Evolutionary conservation across 2,888 invertebrate species (phyloP), one percentile per base, ranked within the genome.

Genomic region (Tiliacea aurago): DNA sequence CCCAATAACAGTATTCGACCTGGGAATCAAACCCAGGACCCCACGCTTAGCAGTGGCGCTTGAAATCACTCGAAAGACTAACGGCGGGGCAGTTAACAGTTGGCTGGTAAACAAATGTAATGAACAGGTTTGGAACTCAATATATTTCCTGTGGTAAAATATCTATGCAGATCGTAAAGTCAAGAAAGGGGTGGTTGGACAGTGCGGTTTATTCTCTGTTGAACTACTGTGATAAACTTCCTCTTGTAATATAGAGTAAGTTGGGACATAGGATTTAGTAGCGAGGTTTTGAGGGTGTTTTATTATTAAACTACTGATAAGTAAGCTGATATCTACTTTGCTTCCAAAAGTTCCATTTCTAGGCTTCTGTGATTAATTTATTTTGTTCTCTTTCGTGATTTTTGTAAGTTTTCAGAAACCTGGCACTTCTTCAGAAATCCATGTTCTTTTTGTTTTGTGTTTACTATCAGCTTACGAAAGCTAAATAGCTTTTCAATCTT

Each of bases 141-240:
- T 37, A 37, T n/a, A 55, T 37, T 56, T 43, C 28, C 15, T 37
- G 20, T 43, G 15, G 15, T 49, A 43, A 43, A 23, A 18, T 13
- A 59, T 28, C 23, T 33, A 51, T 10, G 15, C 23, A 73, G 51
- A 78, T 47, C 18, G 45, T 78, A 37, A 76, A 63, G 51, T 59
- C 45, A 28, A 43, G 45, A 58, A 45, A 47, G 51, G 23, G 28
- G 28, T 3, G 28, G 49, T 70, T 41, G 37, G 49, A 33, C 11
- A 23, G 7, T 55, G 80, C 43, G 66, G 59, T 53, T 80, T 73
- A 78, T 56, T 65, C 33, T 28, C 49, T 62, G 61, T 70, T 66
- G 61, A 65, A 70, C 65, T 56, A 47, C 28, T 47, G 53, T 18
- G 47, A 58, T 67, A 78, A 80, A 78, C 33, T 73, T 67, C 6